Conservation (phyloP, 2,888 invertebrate species). For the Hydriomena furcata region DNA sequence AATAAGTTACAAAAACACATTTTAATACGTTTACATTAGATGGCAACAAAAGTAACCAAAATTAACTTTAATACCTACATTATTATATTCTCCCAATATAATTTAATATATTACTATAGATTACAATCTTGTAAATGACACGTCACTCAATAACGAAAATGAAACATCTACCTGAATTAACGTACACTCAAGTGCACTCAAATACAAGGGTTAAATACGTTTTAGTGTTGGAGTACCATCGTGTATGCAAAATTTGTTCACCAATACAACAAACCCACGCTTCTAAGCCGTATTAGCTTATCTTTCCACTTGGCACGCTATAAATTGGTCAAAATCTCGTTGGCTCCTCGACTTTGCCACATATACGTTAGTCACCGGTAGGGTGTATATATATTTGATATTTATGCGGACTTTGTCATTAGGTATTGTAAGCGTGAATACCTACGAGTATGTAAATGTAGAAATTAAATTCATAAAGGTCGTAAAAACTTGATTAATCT, state of each 20-base stretch:
- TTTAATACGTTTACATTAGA: too few relatives aligned
- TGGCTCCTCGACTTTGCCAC: slow-evolving; percentile 71
- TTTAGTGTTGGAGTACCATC: too few relatives aligned
- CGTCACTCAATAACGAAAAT: slow-evolving; percentile 27
- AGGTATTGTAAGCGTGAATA: too few relatives aligned
- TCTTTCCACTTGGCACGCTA: slow-evolving; percentile 82
- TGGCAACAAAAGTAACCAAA: too few relatives aligned
- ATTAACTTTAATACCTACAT: too few relatives aligned
- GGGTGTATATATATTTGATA: slow-evolving; percentile 37
- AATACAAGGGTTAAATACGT: slow-evolving; percentile 33
- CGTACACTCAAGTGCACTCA: slow-evolving; percentile 46
- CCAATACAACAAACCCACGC: slow-evolving; percentile 67
- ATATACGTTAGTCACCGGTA: slow-evolving; percentile 63
- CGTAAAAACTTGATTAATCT: too few relatives aligned
- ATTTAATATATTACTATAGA: too few relatives aligned
- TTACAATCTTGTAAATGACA: slow-evolving; percentile 28
- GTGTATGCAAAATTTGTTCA: slow-evolving; percentile 79
- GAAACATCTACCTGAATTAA: slow-evolving; percentile 41
- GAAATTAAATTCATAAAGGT: too few relatives aligned
- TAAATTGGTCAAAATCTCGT: slow-evolving; percentile 83
- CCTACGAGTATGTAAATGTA: too few relatives aligned
- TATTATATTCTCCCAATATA: too few relatives aligned
- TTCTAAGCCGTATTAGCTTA: slow-evolving; percentile 75
- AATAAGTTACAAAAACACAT: too few relatives aligned
- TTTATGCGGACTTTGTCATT: too few relatives aligned